Percentiles rank a stretch among this genome's conserved stretches.
Evolutionary conservation across 1,140 invertebrate species (phyloP).

Genomic region (Acromyrmex charruanus): DNA sequence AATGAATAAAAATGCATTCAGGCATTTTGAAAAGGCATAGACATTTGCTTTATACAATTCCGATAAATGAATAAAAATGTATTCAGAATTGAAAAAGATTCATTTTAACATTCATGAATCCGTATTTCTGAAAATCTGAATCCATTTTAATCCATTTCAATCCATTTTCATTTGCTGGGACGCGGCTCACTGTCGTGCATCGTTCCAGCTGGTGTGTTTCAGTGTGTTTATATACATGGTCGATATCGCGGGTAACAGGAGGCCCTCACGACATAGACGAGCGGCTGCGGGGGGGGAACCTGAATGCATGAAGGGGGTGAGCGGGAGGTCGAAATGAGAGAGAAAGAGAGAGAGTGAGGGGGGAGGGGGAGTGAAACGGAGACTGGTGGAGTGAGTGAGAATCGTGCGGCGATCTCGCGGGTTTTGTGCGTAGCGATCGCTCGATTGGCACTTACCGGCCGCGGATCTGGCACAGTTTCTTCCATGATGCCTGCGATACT

Average conservation of each 20-base stretch:
- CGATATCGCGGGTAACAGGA: constrained; percentile 15
- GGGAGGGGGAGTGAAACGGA: neutral
- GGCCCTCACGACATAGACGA: neutral
- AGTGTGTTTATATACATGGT: constrained; percentile 22
- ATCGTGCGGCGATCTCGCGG: constrained; percentile 62
- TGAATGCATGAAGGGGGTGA: neutral
- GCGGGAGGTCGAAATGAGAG: neutral
- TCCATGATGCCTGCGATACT: constrained; percentile 83
- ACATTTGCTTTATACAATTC: too few relatives aligned
- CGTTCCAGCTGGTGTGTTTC: constrained; percentile 23
- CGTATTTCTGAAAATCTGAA: too few relatives aligned
- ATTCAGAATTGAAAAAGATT: too few relatives aligned
- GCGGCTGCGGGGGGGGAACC: too few relatives aligned
- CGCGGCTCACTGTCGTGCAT: constrained; percentile 28
- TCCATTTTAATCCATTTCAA: too few relatives aligned
- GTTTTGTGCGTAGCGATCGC: constrained; percentile 68
- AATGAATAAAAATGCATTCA: too few relatives aligned
- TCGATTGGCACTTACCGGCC: constrained; percentile 82
- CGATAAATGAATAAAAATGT: too few relatives aligned
- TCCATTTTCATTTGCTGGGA: too few relatives aligned
- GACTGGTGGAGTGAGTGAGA: neutral
- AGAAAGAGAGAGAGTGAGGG: neutral
- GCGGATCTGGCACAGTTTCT: constrained; percentile 80
- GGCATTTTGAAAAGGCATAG: too few relatives aligned
- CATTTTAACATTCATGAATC: too few relatives aligned